These are phyloP conservation scores for Andrena bicolor DNA, from an alignment of 2,888 invertebrate species.

Conservation along the genomic window DNA sequence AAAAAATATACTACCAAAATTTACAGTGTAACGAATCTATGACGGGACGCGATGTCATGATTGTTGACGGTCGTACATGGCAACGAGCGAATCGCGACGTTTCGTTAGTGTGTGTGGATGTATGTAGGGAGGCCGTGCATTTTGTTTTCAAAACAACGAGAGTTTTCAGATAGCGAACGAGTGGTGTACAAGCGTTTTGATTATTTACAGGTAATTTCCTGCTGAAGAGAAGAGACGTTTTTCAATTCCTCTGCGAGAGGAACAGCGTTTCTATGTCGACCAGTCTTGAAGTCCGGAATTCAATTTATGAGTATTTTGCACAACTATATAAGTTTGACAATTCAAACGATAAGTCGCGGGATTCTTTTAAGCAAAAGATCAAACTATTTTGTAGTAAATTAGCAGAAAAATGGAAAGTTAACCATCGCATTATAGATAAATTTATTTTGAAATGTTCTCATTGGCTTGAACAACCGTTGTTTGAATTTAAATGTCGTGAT, in stretches of 20 bases:
- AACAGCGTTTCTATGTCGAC: neutral
- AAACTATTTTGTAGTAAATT: neutral
- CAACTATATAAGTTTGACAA: conserved; percentile 1
- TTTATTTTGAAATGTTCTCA: neutral
- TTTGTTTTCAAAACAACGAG: too few species aligned
- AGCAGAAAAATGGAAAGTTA: neutral
- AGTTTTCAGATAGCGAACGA: too few species aligned
- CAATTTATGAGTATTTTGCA: neutral
- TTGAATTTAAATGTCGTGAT: neutral
- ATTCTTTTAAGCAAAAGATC: neutral
- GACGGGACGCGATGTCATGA: too few species aligned
- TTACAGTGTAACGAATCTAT: too few species aligned
- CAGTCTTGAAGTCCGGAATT: conserved; percentile 1
- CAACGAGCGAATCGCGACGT: too few species aligned
- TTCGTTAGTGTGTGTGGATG: too few species aligned
- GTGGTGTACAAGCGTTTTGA: neutral
- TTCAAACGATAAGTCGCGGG: neutral
- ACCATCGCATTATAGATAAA: neutral
- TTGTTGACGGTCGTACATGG: too few species aligned
- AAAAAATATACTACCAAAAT: too few species aligned
- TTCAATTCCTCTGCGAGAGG: neutral
- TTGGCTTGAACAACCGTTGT: conserved; percentile 1
- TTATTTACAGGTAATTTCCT: neutral
- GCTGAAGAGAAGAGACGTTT: neutral
- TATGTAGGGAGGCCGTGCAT: too few species aligned